A percentile compares a stretch with the other conserved stretches of the same genome.
Conservation (phyloP, 1,140 invertebrate species). For the Agrypnia vestita region DNA sequence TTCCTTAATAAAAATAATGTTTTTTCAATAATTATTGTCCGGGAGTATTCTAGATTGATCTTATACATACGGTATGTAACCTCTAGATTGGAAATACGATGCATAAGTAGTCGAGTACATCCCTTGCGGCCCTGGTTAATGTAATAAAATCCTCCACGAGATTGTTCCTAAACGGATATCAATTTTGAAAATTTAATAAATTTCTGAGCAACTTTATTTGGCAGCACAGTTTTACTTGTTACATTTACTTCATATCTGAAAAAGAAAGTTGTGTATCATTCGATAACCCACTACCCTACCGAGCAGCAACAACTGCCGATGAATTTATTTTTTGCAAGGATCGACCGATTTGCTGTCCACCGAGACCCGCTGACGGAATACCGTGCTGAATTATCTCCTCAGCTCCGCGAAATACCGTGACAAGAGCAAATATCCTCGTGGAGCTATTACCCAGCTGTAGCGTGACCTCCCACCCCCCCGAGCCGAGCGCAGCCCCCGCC, state of each 20-base stretch:
- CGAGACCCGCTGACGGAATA: not conserved
- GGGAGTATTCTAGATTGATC: no score
- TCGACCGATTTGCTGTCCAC: not conserved
- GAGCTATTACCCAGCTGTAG: conserved; percentile 23
- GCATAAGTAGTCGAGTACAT: no score
- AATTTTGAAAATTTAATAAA: not conserved
- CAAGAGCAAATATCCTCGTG: conserved; percentile 19
- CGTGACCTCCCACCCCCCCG: conserved; percentile 1
- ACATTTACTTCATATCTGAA: no score
- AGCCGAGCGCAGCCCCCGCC: not conserved
- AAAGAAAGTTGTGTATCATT: no score
- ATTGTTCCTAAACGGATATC: not conserved
- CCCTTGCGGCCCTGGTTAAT: no score
- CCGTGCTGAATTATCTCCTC: not conserved
- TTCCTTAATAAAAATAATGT: not conserved
- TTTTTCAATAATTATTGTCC: not conserved
- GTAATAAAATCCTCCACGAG: no score
- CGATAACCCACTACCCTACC: no score
- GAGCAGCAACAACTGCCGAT: no score
- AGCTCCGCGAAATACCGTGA: conserved; percentile 30
- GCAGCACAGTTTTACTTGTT: no score
- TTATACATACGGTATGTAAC: no score
- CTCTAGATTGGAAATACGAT: no score
- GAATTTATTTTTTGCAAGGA: conserved; percentile 2
- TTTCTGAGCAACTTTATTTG: not conserved